Evolutionary conservation across 2,797 vertebrate species (phyloP), one percentile per base, ranked within the genome.

Genomic region (Corythornis leucogaster): DNA sequence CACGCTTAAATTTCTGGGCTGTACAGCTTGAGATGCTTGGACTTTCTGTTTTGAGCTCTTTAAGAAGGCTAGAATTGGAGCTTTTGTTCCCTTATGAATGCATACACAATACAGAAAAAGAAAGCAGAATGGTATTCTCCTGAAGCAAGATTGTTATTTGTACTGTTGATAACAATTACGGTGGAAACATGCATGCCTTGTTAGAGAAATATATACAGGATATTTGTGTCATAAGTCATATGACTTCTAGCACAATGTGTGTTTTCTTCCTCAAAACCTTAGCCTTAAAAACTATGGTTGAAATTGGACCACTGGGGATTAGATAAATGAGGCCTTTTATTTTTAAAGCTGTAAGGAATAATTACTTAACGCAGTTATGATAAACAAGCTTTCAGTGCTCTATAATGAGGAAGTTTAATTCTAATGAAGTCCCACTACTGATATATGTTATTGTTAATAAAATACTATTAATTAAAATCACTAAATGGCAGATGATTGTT

Each of bases 311-410:
- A 0, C 25, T 75, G 81, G 81, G 92, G 58, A 57, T 68, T 50
- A 76, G 80, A 54, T 57, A 90, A 90, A 90, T 74, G 71, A 85
- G 43, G 57, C 43, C 73, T 87, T 92, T 90, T 80, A 63, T 77
- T 94, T 95, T 93, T 64, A 71, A 93, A 89, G 67, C 17, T 33
- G 78, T 68, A 74, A 67, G 85, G 57, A 54, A 89, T 90, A 85
- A 80, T 67, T 61, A 57, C 30, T 79, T 84, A 70, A 45, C 6
- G 24, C 8, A 67, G 45, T 70, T 85, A 58, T 16, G 45, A 71
- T 90, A 92, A 95, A 90, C 63, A 89, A 87, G 71, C 50, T 93
- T 30, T 8, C 3, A 22, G 46, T 45, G 64, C 45, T 93, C 48
- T 68, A 8, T 77, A 92, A 77, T 10, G 64, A 90, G 61, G 21